phyloP scores from a whole-genome alignment of 1,140 invertebrate genomes.

The Mamestra configurata region DNA sequence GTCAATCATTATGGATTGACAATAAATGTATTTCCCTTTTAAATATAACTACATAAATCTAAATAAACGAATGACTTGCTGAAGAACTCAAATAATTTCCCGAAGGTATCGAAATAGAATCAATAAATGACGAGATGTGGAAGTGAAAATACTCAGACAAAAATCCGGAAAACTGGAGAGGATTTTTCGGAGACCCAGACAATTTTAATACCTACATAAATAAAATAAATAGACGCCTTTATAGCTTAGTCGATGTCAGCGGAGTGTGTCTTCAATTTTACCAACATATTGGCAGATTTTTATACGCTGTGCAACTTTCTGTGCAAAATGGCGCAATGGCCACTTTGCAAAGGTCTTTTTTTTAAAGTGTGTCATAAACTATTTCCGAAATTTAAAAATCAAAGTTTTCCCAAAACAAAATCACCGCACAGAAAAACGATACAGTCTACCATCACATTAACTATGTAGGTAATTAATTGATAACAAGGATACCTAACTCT shows the following conservation, averaged over 20 bases:
- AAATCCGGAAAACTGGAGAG: slow-evolving; percentile 24
- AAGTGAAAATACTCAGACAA: background rate
- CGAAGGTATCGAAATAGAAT: slow-evolving; percentile 17
- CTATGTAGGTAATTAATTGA: too few species aligned
- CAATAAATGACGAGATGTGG: background rate
- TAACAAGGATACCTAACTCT: too few species aligned
- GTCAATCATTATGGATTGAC: background rate
- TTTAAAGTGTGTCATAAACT: too few species aligned
- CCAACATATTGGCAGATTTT: background rate
- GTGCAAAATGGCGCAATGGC: too few species aligned
- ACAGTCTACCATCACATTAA: too few species aligned
- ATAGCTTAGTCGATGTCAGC: background rate
- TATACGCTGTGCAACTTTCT: too few species aligned
- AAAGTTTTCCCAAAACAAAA: too few species aligned
- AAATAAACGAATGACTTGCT: background rate
- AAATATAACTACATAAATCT: background rate
- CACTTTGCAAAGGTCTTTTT: too few species aligned
- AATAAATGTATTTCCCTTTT: too few species aligned
- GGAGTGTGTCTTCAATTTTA: background rate
- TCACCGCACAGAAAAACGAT: too few species aligned
- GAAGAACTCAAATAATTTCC: background rate
- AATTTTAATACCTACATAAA: background rate
- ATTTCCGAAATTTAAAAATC: too few species aligned
- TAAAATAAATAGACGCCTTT: background rate
- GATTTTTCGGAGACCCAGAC: background rate